Evolutionary conservation across 2,113 vertebrate species (phyloP).

Genomic region (Reinhardtius hippoglossoides): DNA sequence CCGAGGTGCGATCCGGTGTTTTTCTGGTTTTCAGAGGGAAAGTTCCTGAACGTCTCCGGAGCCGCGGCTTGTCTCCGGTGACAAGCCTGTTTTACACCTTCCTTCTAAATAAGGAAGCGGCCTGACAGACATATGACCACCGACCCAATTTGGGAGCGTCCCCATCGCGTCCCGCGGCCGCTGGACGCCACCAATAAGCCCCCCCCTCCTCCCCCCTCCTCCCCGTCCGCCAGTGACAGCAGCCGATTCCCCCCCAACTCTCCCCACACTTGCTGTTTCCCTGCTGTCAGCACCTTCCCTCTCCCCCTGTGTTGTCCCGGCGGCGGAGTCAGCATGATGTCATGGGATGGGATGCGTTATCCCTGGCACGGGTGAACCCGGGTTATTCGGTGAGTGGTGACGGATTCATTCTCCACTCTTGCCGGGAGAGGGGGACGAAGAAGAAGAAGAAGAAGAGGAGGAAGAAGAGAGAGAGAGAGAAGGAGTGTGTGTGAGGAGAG

Average conservation of each 20-base stretch:
- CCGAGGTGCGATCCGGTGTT: conserved; percentile 4
- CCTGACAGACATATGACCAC: conserved; percentile 81
- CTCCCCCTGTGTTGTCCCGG: conserved; percentile 66
- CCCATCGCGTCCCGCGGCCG: conserved; percentile 68
- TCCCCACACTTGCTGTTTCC: conserved; percentile 53
- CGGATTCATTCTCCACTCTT: conserved; percentile 59
- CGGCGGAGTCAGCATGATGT: conserved; percentile 88
- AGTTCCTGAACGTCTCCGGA: conserved; percentile 58
- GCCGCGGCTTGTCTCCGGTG: conserved; percentile 75
- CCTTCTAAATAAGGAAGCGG: conserved; percentile 92
- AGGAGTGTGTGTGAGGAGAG: conserved; percentile 36
- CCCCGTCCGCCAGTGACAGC: conserved; percentile 77
- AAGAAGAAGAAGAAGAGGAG: conserved; percentile 62
- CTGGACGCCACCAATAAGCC: conserved; percentile 78
- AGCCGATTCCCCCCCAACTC: conserved; percentile 50
- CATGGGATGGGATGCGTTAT: conserved; percentile 77
- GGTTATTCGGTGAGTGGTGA: conserved; percentile 77
- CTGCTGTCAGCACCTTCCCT: conserved; percentile 48
- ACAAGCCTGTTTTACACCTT: conserved; percentile 88
- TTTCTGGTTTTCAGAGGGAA: conserved; percentile 45
- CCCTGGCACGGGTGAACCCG: conserved; percentile 82
- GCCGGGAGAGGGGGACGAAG: conserved; percentile 61
- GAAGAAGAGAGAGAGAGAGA: conserved; percentile 64
- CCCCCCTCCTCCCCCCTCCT: conserved; percentile 71
- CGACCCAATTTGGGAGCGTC: conserved; percentile 84